Evolutionary conservation across 2,888 invertebrate species (phyloP), one percentile per base, ranked within the genome.

Genomic region (Cosmia pyralina): DNA sequence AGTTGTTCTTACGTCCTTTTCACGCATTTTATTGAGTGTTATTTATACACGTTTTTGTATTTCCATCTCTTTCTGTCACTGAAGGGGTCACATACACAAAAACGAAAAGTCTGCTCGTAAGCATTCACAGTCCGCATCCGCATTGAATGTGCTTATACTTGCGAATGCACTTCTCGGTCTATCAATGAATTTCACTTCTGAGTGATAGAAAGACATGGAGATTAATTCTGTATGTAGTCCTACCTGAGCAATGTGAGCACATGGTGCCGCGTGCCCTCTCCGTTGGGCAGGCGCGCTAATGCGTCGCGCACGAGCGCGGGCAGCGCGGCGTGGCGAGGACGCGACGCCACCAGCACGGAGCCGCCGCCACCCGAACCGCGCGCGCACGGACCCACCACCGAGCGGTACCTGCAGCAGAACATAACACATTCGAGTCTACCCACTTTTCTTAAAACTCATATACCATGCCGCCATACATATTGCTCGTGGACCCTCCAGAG

Each of bases 301-400:
- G 99, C 98, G 95, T 99, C 99, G 52, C 99, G 96, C n/a, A 99
- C 98, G 59, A 99, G 95, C 8, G 99, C 98, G 48, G 98, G 94
- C 87, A 99, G 98, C 52, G 98, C 98, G 38, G 99, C 99, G 93
- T 98, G 99, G 59, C 99, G 98, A 46, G 99, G 99, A 50, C 99
- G 96, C 89, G 98, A 98, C 0, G 98, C 97, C 7, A 97, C 97
- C 84, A 99, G 96, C 88, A 99, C 96, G 3, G 98, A 97, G 89
- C 98, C 98, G n/a, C 98, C 88, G 77, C 90, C 98, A 19, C 98
- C 98, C 48, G 98, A 87, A n/a, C 87, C 88, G 13, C 92, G 88
- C 48, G 87, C 90, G 68, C 92, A 92, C 46, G 94, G 94, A 0
- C 95, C 95, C 65, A 95, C 95, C 65, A 90, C 93, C 2, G 94